Evolutionary conservation across 2,113 vertebrate species (phyloP), one percentile per base, ranked within the genome.

Genomic region (Caloenas nicobarica): DNA sequence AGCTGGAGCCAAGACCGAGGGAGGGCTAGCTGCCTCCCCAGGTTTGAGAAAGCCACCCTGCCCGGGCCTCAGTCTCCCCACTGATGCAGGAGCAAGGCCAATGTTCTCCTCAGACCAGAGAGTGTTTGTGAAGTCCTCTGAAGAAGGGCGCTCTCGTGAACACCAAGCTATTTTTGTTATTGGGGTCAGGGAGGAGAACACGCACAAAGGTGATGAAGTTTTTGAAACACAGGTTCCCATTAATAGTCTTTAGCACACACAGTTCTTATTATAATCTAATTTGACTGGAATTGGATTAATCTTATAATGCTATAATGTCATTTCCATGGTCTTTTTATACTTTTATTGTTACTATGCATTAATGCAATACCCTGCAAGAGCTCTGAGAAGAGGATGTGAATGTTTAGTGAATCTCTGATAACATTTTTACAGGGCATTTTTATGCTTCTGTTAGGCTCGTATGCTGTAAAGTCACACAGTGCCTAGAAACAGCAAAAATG

Each of bases 191-290:
- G 48, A 92, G 92, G 68, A 91, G 84, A 95, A 76, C 51, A 13
- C 31, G 3, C 0, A 4, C 29, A 87, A 83, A 96, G 94, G 95
- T 97, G 92, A 92, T 26, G 74, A 91, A 89, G 80, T 72, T 94
- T 90, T 62, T 56, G 88, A 96, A 89, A 96, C 91, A 93, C 73
- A 97, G 92, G 96, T 97, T 96, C 92, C 64, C 90, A 87, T 96
- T 97, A 97, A 93, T 56, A 96, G 87, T 83, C 91, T 95, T 96
- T 88, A 91, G 82, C 87, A 57, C 82, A 69, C 70, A 53, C 64
- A 88, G 73, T 95, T 94, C 94, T 97, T 97, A 96, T 93, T 97
- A 93, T 97, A 97, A 94, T 97, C 96, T 97, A 97, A 97, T 97
- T 97, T 96, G 76, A 91, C 93, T 96, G 85, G 87, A 97, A 97